Evolutionary conservation across 2,113 vertebrate species (phyloP).

Genomic region (Melanerpes formicivorus): DNA sequence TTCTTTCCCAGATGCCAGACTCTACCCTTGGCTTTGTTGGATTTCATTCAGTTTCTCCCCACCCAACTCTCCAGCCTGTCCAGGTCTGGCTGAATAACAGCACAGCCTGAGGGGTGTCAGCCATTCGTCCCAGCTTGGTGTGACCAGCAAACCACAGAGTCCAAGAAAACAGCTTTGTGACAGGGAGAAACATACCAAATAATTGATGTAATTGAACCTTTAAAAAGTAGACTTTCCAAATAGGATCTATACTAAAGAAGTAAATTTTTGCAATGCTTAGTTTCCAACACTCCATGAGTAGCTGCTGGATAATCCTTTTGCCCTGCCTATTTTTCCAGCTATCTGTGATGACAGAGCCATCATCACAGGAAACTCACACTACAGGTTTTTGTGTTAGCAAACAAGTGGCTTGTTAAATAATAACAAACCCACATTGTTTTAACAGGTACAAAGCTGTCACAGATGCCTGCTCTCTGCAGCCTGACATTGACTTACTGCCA

Average conservation of each 20-base stretch:
- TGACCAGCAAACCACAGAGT: neutral
- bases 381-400: neutral
- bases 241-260: neutral
- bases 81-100: too few species aligned
- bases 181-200: neutral
- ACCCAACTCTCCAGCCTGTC: too few species aligned
- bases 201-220: neutral
- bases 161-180: neutral
- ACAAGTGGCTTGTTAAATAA: neutral
- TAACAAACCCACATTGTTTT: neutral
- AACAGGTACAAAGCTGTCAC: slow-evolving; percentile 95
- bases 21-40: too few species aligned
- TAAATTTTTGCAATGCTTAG: neutral
- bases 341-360: neutral
- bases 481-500: slow-evolving; percentile 95
- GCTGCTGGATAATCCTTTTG: neutral
- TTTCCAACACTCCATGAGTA: neutral
- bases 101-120: too few species aligned
- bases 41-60: too few species aligned
- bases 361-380: neutral
- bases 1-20: too few species aligned
- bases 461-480: slow-evolving; percentile 95
- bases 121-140: too few species aligned
- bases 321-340: neutral
- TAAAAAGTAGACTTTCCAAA: neutral